These are phyloP conservation scores for Hucho hucho DNA, from an alignment of 2,113 vertebrate genomes.

Conservation along the genomic window DNA sequence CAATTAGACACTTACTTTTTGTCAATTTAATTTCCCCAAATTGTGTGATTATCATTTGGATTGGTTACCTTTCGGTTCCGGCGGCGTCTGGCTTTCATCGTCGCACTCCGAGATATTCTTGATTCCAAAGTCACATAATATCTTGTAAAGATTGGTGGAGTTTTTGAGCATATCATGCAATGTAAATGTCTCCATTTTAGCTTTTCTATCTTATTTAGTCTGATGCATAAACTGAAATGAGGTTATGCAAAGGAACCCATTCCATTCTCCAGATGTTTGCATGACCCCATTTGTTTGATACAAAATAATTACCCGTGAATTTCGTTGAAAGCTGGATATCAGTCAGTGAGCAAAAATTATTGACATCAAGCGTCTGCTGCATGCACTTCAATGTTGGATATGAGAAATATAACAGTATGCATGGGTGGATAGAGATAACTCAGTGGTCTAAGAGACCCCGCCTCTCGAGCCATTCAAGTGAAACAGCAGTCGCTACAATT, in stretches of 20 bases:
- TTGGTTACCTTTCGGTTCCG: constrained; percentile 62
- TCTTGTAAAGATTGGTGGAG: constrained; percentile 68
- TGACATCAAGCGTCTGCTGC: not conserved
- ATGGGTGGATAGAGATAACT: not conserved
- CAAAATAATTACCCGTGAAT: no score
- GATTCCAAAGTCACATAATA: constrained; percentile 70
- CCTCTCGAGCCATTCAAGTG: not conserved
- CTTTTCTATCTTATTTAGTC: not conserved
- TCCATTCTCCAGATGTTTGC: not conserved
- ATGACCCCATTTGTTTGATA: not conserved
- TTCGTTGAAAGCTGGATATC: no score
- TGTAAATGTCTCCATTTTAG: constrained; percentile 70
- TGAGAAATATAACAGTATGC: not conserved
- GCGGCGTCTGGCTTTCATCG: constrained; percentile 20
- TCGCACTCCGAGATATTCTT: constrained; percentile 69
- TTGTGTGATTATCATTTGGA: no score
- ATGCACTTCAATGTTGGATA: no score
- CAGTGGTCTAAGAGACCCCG: constrained; percentile 1
- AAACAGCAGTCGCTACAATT: no score
- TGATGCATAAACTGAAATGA: no score
- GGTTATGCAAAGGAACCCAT: no score
- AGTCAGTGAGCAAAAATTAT: not conserved
- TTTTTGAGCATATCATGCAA: constrained; percentile 68
- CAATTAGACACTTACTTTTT: no score
- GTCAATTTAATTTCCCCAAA: no score